Evolutionary conservation across 2,888 invertebrate genomes (phyloP).

Genomic region (Harmothoe impar): DNA sequence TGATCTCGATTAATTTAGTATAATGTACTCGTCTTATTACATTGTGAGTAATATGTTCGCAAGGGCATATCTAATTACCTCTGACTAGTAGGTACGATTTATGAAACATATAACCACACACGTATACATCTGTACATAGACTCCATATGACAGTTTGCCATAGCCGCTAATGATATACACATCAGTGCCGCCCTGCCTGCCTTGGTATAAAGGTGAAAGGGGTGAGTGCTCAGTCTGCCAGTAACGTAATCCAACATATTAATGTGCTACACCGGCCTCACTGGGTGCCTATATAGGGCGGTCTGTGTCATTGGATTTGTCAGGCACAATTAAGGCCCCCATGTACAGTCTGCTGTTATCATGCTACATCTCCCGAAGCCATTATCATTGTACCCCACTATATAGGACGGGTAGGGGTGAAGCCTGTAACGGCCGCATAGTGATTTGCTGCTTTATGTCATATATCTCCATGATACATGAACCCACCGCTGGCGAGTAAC

Average conservation of each 20-base stretch:
- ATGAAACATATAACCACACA: no score
- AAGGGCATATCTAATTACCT: no score
- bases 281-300: neutral
- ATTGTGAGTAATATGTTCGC: no score
- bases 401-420: neutral
- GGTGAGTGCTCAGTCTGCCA: neutral
- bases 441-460: no score
- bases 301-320: neutral
- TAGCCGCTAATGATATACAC: neutral
- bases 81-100: no score
- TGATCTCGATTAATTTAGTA: no score
- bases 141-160: neutral
- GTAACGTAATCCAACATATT: constrained; percentile 39
- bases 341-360: neutral
- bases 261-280: neutral
- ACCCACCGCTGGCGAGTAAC: no score
- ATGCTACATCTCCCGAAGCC: neutral
- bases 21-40: no score
- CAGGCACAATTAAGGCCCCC: constrained; percentile 16
- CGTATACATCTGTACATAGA: no score
- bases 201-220: neutral
- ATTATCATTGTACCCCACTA: neutral
- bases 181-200: neutral
- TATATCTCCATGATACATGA: no score
- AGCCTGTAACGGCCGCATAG: no score